These are phyloP conservation scores for Agrypnia vestita DNA, from an alignment of 1,140 invertebrate genomes.

Conservation along the genomic window DNA sequence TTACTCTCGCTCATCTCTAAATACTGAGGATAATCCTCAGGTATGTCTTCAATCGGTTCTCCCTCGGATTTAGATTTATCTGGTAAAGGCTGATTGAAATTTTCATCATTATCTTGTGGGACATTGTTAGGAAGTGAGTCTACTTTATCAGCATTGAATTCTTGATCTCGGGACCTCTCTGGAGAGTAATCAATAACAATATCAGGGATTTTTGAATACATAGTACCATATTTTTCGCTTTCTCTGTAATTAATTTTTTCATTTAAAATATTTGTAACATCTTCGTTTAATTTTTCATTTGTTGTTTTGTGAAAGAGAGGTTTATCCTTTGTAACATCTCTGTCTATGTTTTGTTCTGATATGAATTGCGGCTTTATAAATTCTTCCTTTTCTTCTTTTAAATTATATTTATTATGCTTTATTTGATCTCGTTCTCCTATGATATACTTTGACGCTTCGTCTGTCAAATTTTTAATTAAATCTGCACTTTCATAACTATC, in stretches of 20 bases:
- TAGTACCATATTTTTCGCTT: background rate
- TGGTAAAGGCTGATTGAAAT: background rate
- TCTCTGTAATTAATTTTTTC: background rate
- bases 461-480: background rate
- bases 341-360: slow-evolving; percentile 2
- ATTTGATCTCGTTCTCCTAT: background rate
- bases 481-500: background rate
- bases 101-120: background rate
- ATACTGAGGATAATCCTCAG: slow-evolving; percentile 68
- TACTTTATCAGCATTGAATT: background rate
- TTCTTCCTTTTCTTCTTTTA: background rate
- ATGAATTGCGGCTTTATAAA: background rate
- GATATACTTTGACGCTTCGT: slow-evolving; percentile 33
- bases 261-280: background rate
- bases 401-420: no score
- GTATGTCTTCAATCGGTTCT: slow-evolving; percentile 24
- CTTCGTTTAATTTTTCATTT: background rate
- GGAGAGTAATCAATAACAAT: slow-evolving; percentile 18
- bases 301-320: background rate
- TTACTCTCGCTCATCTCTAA: slow-evolving; percentile 68
- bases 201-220: slow-evolving; percentile 16
- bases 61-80: slow-evolving; percentile 22
- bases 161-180: slow-evolving; percentile 3
- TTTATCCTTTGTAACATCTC: background rate
- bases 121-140: background rate